Base-by-base conservation (phyloP, 2,888 invertebrate species). In the Noctua pronuba region DNA sequence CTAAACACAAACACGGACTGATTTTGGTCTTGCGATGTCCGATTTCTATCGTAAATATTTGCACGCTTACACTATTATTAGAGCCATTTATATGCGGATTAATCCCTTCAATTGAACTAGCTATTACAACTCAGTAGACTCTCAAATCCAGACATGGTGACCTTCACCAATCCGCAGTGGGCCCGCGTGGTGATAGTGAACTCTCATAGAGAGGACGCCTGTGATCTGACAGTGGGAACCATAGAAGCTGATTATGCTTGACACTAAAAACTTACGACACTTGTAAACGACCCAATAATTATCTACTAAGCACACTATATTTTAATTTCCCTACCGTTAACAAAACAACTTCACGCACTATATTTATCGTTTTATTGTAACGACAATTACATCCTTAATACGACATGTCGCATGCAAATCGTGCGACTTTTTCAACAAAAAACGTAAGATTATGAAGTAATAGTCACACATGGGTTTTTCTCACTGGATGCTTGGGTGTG, bases 381-480 rank as follows among this genome's bases (percentile, higher is more conserved):
- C 78, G 52, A 74, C 77, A 76, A 85, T 79, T 70, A 83, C 88
- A 80, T 87, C 87, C 87, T 85, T 68, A 86, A 85, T 64, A 58
- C 66, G n/a, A 38, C 78, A 65, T 75, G 75, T 79, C 60, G 71
- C 79, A 85, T 88, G 87, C 83, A 87, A 87, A 87, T 86, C 85
- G 87, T 87, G 87, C 21, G 88, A 87, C 55, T 86, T 81, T 79
- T 78, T 38, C 10, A 69, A 81, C 79, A 87, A 87, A 88, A 87
- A 86, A 82, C 75, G 80, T 74, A 79, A 75, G 75, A 73, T 85
- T 83, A 85, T 86, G 79, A 77, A 78, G 70, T 84, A 84, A 88
- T 79, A 84, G 73, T 69, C 79, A 71, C 82, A 74, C 58, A 77
- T 73, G 86, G 75, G 73, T 80, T 80, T 86, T 88, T 87, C 88